Percentiles rank a stretch among this genome's conserved stretches.
Conservation (phyloP, 2,113 vertebrate genomes). For the Ploceus nigricollis region DNA sequence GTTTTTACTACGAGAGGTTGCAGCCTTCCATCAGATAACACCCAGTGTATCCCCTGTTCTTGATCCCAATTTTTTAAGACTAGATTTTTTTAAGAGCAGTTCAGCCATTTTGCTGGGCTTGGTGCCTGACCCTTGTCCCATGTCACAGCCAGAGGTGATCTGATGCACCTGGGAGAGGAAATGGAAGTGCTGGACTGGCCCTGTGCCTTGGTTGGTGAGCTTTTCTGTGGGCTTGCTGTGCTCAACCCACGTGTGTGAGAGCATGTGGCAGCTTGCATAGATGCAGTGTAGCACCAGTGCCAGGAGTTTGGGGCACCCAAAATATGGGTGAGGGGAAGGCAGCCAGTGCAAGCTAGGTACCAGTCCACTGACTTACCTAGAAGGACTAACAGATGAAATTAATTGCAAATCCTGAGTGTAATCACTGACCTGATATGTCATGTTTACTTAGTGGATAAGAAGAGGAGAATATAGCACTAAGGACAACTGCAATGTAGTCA, state of each 20-base stretch:
- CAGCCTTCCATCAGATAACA: neutral
- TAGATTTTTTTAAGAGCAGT: neutral
- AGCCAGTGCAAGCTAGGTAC: neutral
- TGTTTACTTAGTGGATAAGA: neutral
- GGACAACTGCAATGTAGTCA: neutral
- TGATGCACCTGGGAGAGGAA: neutral
- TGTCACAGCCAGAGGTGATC: neutral
- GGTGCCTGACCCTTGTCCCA: neutral
- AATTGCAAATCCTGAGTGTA: neutral
- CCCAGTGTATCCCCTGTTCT: neutral
- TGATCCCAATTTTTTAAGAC: neutral
- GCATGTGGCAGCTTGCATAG: neutral
- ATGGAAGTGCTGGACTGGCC: accelerated
- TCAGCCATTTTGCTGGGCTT: neutral
- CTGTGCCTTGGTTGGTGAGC: neutral
- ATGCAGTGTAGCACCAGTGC: neutral
- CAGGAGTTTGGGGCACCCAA: accelerated
- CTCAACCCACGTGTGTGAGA: neutral
- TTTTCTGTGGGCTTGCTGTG: neutral
- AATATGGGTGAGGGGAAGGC: neutral
- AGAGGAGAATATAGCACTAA: neutral
- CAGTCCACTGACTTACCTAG: neutral
- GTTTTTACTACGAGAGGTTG: accelerated
- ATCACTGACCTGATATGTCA: neutral
- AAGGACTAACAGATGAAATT: neutral